These are phyloP conservation scores for Eurypyga helias DNA, from an alignment of 2,113 vertebrate genomes.

Conservation along the genomic window DNA sequence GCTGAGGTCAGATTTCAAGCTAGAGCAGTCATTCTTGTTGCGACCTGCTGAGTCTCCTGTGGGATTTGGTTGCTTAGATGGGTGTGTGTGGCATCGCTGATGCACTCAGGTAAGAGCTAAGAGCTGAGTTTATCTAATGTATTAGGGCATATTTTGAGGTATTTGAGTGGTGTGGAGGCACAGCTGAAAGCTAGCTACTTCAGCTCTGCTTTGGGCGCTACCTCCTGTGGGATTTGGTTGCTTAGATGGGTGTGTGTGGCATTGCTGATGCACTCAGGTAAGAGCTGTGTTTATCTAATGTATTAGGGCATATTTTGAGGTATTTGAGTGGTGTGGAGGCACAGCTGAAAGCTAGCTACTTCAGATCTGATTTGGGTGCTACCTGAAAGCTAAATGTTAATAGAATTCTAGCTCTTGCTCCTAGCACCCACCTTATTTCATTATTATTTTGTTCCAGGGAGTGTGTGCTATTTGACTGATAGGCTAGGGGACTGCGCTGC, in stretches of 20 bases:
- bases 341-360: neutral
- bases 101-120: neutral
- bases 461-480: neutral
- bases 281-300: accelerated
- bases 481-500: neutral
- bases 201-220: neutral
- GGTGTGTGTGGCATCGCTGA: neutral
- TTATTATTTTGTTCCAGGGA: accelerated
- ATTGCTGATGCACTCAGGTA: neutral
- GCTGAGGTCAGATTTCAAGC: neutral
- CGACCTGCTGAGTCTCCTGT: neutral
- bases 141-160: accelerated
- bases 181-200: neutral
- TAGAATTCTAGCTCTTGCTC: neutral
- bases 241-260: neutral
- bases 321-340: neutral
- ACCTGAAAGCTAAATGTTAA: neutral
- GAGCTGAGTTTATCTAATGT: accelerated
- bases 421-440: accelerated
- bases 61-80: neutral
- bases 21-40: accelerated
- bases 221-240: too few species aligned
- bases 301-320: accelerated
- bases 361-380: neutral
- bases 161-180: neutral